Evolutionary conservation across 2,113 vertebrate genomes (phyloP), one percentile per base, ranked within the genome.

Genomic region (Elanoides forficatus): DNA sequence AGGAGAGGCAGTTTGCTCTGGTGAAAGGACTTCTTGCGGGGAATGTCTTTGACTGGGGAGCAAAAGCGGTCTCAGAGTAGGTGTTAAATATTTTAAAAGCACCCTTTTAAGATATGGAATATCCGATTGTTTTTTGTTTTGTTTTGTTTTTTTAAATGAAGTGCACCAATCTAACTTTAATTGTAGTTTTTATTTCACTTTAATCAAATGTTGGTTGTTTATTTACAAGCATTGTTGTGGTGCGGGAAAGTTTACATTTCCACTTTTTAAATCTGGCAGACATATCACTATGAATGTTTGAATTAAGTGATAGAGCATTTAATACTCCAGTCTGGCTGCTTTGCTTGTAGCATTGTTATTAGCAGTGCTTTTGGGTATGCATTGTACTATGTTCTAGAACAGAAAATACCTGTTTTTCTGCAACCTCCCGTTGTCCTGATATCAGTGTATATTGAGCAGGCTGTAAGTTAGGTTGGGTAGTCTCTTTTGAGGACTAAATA

Each of bases 21-120:
- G 99, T 99, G 96, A 98, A 98, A 84, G 99, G 99, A 48, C 99
- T 99, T 40, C 98, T 99, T 96, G 99, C 99, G 0, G 99, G 99
- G 60, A 99, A 99, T 45, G 99, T 99, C 91, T 99, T 99, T 47
- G 99, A 99, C 98, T 99, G 99, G 99, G 99, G 99, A 67, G 99
- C 99, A 95, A 99, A 99, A 96, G 99, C 99, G 2, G 99, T 99
- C 94, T 99, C 99, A 17, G 99, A 99, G 99, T 99, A 98, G 98
- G 99, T 99, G 79, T 95, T 75, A 17, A 29, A 93, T 38, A 27
- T 78, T 96, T 95, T 67, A 63, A 23, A 90, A 67, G 75, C 82
- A 59, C 70, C 40, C 43, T 80, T 84, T 67, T 53, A 88, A 87
- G 63, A 66, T n/a, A 56, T 53, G 91, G 26, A 86, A 62, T 75